A percentile compares a stretch with the other conserved stretches of the same genome.
phyloP scores from a whole-genome alignment of 2,888 invertebrate species.

The Liopterus haemorrhoidalis region DNA sequence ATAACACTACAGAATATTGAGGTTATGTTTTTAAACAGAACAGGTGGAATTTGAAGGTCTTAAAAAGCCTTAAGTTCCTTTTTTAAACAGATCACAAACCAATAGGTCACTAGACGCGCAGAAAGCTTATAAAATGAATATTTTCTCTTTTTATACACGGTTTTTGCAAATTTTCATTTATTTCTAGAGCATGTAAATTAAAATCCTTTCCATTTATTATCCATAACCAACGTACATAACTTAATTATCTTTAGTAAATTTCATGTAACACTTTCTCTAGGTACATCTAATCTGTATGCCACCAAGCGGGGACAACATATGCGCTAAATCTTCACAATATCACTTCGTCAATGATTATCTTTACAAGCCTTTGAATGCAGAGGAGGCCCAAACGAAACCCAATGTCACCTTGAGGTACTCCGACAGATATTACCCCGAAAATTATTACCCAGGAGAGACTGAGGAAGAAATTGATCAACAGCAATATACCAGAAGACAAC shows the following conservation, averaged over 20 bases:
- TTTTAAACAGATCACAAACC: no score
- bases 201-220: not conserved
- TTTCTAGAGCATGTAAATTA: no score
- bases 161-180: not conserved
- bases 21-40: no score
- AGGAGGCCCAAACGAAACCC: constrained; percentile 74
- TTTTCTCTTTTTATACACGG: not conserved
- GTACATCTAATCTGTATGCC: constrained; percentile 92
- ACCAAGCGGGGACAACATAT: constrained; percentile 80
- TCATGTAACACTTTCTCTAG: constrained; percentile 47
- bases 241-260: constrained; percentile 30
- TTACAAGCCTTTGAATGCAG: constrained; percentile 79
- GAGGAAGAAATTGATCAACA: constrained; percentile 45
- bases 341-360: constrained; percentile 90
- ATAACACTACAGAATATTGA: no score
- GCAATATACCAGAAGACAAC: constrained; percentile 40
- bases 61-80: no score
- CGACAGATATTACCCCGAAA: constrained; percentile 77
- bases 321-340: constrained; percentile 81
- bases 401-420: constrained; percentile 73
- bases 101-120: no score
- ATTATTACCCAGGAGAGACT: constrained; percentile 60
- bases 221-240: not conserved
- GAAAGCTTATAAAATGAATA: no score
- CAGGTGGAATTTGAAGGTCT: no score